A percentile compares a stretch with the other conserved stretches of the same genome.
phyloP scores from a whole-genome alignment of 2,113 vertebrate species.

The Oryzias woworae region DNA sequence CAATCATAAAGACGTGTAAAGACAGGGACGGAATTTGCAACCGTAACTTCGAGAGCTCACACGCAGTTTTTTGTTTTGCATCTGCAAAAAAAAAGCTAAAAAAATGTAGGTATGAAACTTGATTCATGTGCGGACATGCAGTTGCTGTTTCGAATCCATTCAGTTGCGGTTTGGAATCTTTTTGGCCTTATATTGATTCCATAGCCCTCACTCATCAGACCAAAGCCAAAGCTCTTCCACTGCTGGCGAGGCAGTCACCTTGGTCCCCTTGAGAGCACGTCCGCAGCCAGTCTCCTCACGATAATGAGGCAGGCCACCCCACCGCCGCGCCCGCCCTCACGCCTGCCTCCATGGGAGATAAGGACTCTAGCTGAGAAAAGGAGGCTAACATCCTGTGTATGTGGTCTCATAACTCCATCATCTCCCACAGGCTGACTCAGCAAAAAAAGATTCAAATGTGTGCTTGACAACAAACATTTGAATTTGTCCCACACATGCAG shows the following conservation, averaged over 20 bases:
- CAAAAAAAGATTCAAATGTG: too few species aligned
- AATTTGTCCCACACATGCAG: slow-evolving; percentile 36
- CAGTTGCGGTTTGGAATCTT: too few species aligned
- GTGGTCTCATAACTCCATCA: slow-evolving; percentile 29
- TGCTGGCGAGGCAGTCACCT: slow-evolving; percentile 38
- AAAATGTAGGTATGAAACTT: too few species aligned
- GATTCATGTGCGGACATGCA: too few species aligned
- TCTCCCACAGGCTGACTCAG: too few species aligned
- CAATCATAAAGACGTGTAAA: too few species aligned
- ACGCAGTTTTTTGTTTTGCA: too few species aligned
- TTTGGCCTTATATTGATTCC: too few species aligned
- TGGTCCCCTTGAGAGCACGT: slow-evolving; percentile 65
- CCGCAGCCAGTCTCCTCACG: slow-evolving; percentile 40
- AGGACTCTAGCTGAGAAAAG: slow-evolving; percentile 37
- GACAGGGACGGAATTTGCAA: too few species aligned
- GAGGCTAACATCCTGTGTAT: slow-evolving; percentile 13
- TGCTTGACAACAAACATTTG: slow-evolving; percentile 29
- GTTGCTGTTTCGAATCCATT: too few species aligned
- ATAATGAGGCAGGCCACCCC: slow-evolving; percentile 53
- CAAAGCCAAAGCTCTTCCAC: slow-evolving; percentile 40
- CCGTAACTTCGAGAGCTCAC: too few species aligned
- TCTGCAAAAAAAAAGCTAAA: too few species aligned
- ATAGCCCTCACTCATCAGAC: slow-evolving; percentile 37
- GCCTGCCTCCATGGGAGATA: slow-evolving; percentile 56
- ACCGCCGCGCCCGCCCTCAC: slow-evolving; percentile 39